Percentiles rank a stretch among this genome's conserved stretches.
Conservation (phyloP, 2,113 vertebrate species). For the Phaethon lepturus region DNA sequence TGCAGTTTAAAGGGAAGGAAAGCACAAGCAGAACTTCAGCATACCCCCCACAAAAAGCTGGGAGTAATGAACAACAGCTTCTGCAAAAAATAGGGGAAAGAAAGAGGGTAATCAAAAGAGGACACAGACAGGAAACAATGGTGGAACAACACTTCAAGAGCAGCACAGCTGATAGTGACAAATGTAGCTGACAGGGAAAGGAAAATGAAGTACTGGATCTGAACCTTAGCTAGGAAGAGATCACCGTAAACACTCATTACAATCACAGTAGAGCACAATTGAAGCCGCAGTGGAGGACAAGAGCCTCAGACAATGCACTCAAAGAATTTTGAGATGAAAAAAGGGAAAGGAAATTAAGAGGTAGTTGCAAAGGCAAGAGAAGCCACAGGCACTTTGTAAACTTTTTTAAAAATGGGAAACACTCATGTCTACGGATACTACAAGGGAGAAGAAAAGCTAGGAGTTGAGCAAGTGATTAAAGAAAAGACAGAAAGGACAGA, state of each 20-base stretch:
- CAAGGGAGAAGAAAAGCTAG: neutral
- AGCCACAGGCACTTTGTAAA: neutral
- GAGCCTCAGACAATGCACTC: neutral
- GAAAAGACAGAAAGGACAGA: neutral
- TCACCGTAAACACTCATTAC: neutral
- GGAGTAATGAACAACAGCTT: neutral
- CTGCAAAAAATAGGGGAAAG: neutral
- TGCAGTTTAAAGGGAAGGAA: neutral
- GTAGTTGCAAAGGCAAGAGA: neutral
- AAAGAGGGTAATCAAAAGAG: neutral
- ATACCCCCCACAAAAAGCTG: neutral
- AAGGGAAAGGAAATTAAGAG: conserved; percentile 15
- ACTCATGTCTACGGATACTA: neutral
- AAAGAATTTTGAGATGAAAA: neutral
- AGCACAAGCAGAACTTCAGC: neutral
- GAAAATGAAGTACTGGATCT: neutral
- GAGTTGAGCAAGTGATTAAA: conserved; percentile 4
- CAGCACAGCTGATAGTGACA: neutral
- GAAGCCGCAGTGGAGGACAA: neutral
- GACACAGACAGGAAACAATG: neutral
- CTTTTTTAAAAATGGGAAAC: neutral
- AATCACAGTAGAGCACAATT: neutral
- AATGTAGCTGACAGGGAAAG: neutral
- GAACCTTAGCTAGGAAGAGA: neutral
- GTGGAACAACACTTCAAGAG: neutral